Evolutionary conservation across 2,797 vertebrate genomes (phyloP).

Genomic region (Anisognathus igniventris): DNA sequence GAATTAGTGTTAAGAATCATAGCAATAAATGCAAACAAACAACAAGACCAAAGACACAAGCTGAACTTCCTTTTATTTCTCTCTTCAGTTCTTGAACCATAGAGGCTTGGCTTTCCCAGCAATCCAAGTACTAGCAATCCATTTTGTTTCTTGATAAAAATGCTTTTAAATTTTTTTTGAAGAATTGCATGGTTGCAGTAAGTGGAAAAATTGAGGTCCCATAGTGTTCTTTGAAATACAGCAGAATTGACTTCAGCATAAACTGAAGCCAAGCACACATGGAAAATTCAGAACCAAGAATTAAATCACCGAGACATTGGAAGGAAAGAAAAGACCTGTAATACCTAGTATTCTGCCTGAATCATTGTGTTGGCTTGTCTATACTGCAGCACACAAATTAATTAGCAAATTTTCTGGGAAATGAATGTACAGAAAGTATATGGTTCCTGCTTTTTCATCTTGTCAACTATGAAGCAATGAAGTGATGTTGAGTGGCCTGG

Average conservation of each 20-base stretch:
- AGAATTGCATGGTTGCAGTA: not conserved
- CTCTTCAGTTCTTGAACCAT: not conserved
- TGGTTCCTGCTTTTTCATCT: not conserved
- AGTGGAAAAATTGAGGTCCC: not conserved
- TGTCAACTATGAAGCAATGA: not conserved
- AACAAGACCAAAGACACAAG: not conserved
- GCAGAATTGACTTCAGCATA: not conserved
- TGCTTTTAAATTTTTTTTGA: not conserved
- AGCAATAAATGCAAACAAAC: not conserved
- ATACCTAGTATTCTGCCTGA: not conserved
- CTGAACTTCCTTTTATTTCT: not conserved
- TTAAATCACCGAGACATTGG: not conserved
- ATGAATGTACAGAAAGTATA: not conserved
- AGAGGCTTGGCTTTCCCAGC: not conserved
- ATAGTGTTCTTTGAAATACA: not conserved
- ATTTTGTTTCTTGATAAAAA: not conserved
- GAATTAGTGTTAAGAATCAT: not conserved
- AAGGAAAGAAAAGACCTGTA: not conserved
- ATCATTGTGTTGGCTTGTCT: not conserved
- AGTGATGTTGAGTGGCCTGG: not conserved
- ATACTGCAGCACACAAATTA: not conserved
- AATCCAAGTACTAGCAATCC: not conserved
- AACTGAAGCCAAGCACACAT: not conserved
- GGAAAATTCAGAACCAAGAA: not conserved
- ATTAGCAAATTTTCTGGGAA: not conserved